Percentiles rank a stretch among this genome's conserved stretches.
phyloP scores from a whole-genome alignment of 2,113 vertebrate species.

The Arvicanthis niloticus region DNA sequence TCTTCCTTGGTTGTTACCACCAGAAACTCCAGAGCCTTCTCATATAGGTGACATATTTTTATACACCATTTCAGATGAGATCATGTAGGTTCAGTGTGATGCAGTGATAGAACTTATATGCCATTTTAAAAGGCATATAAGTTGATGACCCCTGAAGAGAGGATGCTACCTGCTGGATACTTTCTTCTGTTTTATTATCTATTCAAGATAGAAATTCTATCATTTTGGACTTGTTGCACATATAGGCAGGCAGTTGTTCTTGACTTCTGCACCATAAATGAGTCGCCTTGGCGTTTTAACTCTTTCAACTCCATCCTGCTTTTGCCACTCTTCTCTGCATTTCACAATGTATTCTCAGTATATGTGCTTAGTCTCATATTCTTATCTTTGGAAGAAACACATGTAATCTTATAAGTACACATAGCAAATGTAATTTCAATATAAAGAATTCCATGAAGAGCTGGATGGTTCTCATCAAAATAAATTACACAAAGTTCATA shows the following conservation, averaged over 20 bases:
- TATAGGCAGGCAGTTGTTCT: constrained; percentile 96
- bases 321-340: constrained; percentile 95
- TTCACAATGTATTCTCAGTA: constrained; percentile 99
- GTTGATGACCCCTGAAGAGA: constrained; percentile 95
- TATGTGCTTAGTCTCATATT: constrained; percentile 97
- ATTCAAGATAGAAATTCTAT: constrained; percentile 94
- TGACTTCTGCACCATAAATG: constrained; percentile 97
- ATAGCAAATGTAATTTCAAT: constrained; percentile 98
- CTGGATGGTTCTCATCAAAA: constrained; percentile 92
- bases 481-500: constrained; percentile 98
- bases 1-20: constrained; percentile 89
- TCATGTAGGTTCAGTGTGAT: background rate
- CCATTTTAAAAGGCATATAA: constrained; percentile 98
- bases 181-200: constrained; percentile 95
- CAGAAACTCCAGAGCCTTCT: constrained; percentile 88
- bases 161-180: constrained; percentile 93
- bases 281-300: constrained; percentile 97
- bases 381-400: constrained; percentile 98
- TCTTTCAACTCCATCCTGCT: constrained; percentile 96
- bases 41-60: constrained; percentile 96
- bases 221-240: constrained; percentile 97
- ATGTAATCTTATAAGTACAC: constrained; percentile 97
- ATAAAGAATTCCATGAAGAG: constrained; percentile 95
- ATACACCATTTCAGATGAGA: background rate
- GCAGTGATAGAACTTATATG: constrained; percentile 88